Evolutionary conservation across 2,888 invertebrate genomes (phyloP), one percentile per base, ranked within the genome.

Genomic region (Onthophagus sagittarius): DNA sequence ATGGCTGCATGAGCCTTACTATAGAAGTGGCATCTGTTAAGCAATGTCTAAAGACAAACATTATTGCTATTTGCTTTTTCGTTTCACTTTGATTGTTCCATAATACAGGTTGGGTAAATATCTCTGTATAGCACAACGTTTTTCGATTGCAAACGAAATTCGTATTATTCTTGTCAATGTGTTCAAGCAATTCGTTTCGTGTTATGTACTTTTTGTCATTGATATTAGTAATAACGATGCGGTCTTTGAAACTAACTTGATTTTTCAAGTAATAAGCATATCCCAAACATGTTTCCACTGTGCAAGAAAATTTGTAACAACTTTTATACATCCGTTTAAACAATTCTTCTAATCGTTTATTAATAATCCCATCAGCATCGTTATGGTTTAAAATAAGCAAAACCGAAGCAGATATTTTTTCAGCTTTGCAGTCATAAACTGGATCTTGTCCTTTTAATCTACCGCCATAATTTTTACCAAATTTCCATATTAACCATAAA

Each of bases 31-130:
- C 67, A 67, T 67, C 67, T 11, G 23, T 32, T 23, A 67, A 31
- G 11, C 67, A 67, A 67, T 67, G 67, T 32, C 67, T 23, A 67
- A 67, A 67, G 1, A 67, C 23, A n/a, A 67, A 31, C 13, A 67
- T 23, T 31, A 67, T 32, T 3, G 67, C 67, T 23, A n/a, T 31
- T 0, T 67, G 67, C 5, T 67, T 67, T 7, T 23, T 67, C 15
- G 67, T 7, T 67, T 67, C 7, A 7, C 67, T 67, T 23, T 15
- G 23, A 7, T 67, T 31, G 31, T 23, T 15, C 67, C 67, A 67
- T 11, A n/a, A 13, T 5, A 67, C n/a, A 9, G 67, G 67, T 23
- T 67, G 67, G 0, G 15, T n/a, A 23, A 67, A 67, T n/a, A 67
- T 67, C 31, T 23, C n/a, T n/a, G 7, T 5, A 23, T 23, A 67